Base-by-base conservation (phyloP, 2,888 invertebrate genomes). In the Eudemis profundana region DNA sequence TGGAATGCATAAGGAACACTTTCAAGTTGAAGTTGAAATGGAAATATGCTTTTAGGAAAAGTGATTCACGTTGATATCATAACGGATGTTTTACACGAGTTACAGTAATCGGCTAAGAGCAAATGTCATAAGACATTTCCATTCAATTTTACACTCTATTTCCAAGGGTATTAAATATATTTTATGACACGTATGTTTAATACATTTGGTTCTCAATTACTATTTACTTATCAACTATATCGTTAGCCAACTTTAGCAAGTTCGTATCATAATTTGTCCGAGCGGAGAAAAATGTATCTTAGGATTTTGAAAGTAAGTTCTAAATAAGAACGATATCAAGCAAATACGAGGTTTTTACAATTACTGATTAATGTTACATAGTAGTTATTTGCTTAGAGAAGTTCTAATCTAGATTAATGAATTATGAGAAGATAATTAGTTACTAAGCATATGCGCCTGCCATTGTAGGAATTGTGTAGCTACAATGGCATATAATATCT, bases 41-140 rank as follows among this genome's bases (percentile, higher is more conserved):
- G 4, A 40, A 3, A 15, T 54, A 14, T 1, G 27, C 2, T 27
- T 3, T 40, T 15, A 17, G 5, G 12, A 27, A 40, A 40, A 10
- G 12, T 23, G 7, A 33, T 33, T 33, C 0, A 8, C 8, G 27
- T 15, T 27, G 0, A 4, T 54, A 40, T 54, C 54, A 2, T 54
- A 27, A 17, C 54, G 54, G 54, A 54, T 54, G 54, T 42, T 27
- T 54, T 38, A 54, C 54, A 54, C 54, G 54, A 8, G 40, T 27
- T 12, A 10, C 21, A 21, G 14, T 5, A 54, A 42, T 42, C 23
- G 8, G 1, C 15, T 3, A 15, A 27, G 54, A 14, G 54, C 54
- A 54, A 42, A 54, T 42, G 40, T 54, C 40, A 54, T 0, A n/a
- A 27, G 10, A 8, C 8, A 23, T n/a, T n/a, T n/a, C 23, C 7